Evolutionary conservation across 2,888 invertebrate genomes (phyloP).

Genomic region (Spodoptera exigua): DNA sequence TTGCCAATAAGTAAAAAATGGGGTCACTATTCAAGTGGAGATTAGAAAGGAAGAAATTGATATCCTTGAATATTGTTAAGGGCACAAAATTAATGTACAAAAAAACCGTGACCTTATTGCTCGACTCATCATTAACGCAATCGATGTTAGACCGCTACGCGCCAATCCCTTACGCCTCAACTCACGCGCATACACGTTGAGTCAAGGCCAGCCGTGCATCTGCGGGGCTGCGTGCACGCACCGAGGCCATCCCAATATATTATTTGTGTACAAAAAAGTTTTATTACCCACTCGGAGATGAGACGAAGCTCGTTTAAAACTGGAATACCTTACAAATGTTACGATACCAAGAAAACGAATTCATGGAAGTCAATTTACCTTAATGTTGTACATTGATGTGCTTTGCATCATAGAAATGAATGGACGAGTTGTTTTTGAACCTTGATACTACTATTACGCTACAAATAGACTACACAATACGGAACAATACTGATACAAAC

Average conservation of each 20-base stretch:
- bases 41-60: neutral
- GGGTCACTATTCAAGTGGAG: neutral
- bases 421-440: slow-evolving; percentile 11
- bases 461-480: slow-evolving; percentile 22
- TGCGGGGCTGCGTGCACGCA: slow-evolving; percentile 59
- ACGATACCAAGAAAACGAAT: slow-evolving; percentile 14
- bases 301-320: slow-evolving; percentile 48
- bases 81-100: slow-evolving; percentile 5
- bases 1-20: too few relatives aligned
- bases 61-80: neutral
- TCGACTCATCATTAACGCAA: slow-evolving; percentile 18
- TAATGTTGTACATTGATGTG: slow-evolving; percentile 5
- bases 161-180: slow-evolving; percentile 42
- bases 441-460: slow-evolving; percentile 21
- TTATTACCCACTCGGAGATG: slow-evolving; percentile 56
- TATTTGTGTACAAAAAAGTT: slow-evolving; percentile 64
- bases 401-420: slow-evolving; percentile 6
- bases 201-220: slow-evolving; percentile 71
- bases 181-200: slow-evolving; percentile 52
- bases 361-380: slow-evolving; percentile 16
- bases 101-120: slow-evolving; percentile 13
- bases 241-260: slow-evolving; percentile 65
- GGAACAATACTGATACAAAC: slow-evolving; percentile 24
- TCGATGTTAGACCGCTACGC: slow-evolving; percentile 34
- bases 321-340: slow-evolving; percentile 29